Base-by-base conservation (phyloP, 2,888 invertebrate species). In the Cataglyphis livida region DNA sequence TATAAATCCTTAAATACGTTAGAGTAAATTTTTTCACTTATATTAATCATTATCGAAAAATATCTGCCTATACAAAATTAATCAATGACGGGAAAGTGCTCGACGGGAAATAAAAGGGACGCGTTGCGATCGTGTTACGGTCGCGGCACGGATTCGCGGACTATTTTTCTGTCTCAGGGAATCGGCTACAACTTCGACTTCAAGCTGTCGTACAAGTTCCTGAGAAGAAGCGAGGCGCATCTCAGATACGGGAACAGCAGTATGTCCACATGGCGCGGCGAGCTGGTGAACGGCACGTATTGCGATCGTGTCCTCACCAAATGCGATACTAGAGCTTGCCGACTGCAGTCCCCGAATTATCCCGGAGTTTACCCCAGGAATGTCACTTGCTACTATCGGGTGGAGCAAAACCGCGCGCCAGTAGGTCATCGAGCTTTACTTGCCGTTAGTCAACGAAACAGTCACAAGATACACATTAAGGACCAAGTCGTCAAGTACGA, bases 361-460 rank as follows among this genome's bases (percentile, higher is more conserved):
- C 98, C 98, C 15, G 98, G 98, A 75, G 97, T 98, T 88, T 98
- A 98, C 95, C 98, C 98, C 6, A 95, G 98, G 84, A 98, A 98
- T 94, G 97, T 98, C 85, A 97, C 97, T 90, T 98, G 98, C 95
- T 96, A 97, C 93, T 98, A 97, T 95, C 96, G 96, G 90, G 96
- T 97, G 84, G 96, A 96, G 94, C 96, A 96, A 91, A 95, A 95
- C 83, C 93, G 94, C 66, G 95, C 95, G 87, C 97, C 97, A 18
- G 95, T 96, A 21, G 97, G 97, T 88, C 97, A 97, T 93, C 97
- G 97, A 91, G 97, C 97, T 82, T 95, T 97, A 91, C 95, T 98
- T 89, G 96, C 96, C 81, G 96, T 98, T 88, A 96, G 97, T 93
- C 98, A 98, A 93, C 96, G 97, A 73, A 97, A 97, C 95, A 97